Percentiles rank a stretch among this genome's conserved stretches.
These are phyloP conservation scores for Macropus fuliginosus DNA, from an alignment of 2,797 vertebrate species.

Conservation along the genomic window DNA sequence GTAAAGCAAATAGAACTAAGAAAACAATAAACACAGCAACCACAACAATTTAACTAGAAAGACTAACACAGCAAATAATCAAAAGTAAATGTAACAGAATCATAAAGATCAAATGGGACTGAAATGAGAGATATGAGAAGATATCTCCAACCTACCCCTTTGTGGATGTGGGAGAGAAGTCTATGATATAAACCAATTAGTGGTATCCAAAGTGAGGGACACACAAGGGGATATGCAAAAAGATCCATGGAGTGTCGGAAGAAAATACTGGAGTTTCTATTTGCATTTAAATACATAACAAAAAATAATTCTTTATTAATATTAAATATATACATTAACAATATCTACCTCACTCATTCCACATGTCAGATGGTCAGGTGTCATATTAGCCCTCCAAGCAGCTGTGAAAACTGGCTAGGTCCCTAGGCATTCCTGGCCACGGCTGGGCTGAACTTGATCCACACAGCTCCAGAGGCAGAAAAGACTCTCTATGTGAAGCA, in stretches of 20 bases:
- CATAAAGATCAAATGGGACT: not conserved
- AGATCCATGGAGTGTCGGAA: not conserved
- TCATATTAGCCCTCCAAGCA: not conserved
- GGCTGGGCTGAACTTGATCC: not conserved
- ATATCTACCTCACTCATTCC: not conserved
- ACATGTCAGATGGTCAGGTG: not conserved
- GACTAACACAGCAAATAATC: not conserved
- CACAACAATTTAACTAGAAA: not conserved
- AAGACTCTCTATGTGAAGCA: not conserved
- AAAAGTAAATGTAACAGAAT: not conserved
- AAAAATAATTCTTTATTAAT: not conserved
- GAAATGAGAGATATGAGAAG: not conserved
- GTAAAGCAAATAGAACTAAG: not conserved
- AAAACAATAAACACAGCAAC: not conserved
- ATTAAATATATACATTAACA: not conserved
- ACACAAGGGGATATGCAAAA: not conserved
- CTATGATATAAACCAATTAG: not conserved
- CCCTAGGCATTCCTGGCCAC: not conserved
- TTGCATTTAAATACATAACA: not conserved
- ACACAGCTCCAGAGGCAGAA: not conserved
- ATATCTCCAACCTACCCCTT: not conserved
- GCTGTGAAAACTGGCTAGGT: not conserved
- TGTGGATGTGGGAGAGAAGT: not conserved
- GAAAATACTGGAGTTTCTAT: not conserved
- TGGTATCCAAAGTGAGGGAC: not conserved